A percentile compares a stretch with the other conserved stretches of the same genome.
These are phyloP conservation scores for Sardina pilchardus DNA, from an alignment of 2,113 vertebrate species.

Conservation along the genomic window DNA sequence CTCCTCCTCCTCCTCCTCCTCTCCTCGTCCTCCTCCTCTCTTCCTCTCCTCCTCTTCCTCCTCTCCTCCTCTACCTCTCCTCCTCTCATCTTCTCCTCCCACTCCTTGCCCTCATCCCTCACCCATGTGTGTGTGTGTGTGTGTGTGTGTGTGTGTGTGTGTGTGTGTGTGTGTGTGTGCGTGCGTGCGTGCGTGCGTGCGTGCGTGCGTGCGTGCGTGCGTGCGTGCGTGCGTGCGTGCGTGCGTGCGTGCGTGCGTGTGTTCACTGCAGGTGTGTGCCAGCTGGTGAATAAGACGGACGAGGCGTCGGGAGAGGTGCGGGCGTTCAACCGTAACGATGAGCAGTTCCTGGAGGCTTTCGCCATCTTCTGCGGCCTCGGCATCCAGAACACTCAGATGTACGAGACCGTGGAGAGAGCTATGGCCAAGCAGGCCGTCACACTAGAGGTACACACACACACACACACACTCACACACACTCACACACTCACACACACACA, in stretches of 20 bases:
- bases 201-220: background rate
- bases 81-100: too few species aligned
- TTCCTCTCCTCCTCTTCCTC: too few species aligned
- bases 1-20: too few species aligned
- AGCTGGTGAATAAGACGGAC: conserved; percentile 91
- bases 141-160: background rate
- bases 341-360: conserved; percentile 96
- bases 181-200: background rate
- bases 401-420: conserved; percentile 90
- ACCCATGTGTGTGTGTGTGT: background rate
- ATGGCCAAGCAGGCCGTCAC: conserved; percentile 99
- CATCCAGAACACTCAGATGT: conserved; percentile 99
- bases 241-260: background rate
- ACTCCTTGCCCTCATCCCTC: too few species aligned
- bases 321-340: conserved; percentile 94
- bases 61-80: too few species aligned
- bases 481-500: background rate
- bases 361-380: conserved; percentile 96
- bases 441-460: conserved; percentile 79
- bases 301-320: conserved; percentile 82
- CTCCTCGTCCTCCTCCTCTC: too few species aligned
- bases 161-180: too few species aligned
- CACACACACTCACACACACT: conserved; percentile 7
- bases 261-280: background rate
- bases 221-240: background rate